Base-by-base conservation (phyloP, 2,797 vertebrate species). In the Pipistrellus nathusii region DNA sequence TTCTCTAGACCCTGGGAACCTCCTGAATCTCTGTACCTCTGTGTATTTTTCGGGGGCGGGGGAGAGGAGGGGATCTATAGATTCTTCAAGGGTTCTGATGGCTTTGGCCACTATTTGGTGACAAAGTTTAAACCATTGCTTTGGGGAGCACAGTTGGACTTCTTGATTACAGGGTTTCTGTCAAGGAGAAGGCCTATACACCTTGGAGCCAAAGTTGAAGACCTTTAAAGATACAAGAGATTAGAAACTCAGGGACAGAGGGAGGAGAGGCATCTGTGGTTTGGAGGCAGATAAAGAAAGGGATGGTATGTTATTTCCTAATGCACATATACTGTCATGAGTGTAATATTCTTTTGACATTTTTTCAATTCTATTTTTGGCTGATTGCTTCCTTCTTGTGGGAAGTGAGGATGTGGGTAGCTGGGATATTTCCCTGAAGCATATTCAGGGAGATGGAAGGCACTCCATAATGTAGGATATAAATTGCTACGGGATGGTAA, bases 341-440 rank as follows among this genome's bases (percentile, higher is more conserved):
- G 32, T 46, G 44, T 86, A 20, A 23, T 84, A 51, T 41, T 85
- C 20, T 83, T 68, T 81, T 51, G 30, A 72, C 1, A 21, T 64
- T 96, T 96, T 59, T 18, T 44, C 75, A 48, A 62, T 12, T 90
- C 35, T 75, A 41, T 68, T 32, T 64, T 72, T 46, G 13, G n/a
- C 8, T 73, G 17, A 84, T 35, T 44, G 57, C 89, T 72, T 55
- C 6, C 41, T 71, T 46, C 46, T 27, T 53, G 9, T 87, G 35
- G 78, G 66, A 88, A 25, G 32, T 72, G 11, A 90, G n/a, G 48
- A 4, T 46, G 14, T 3, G 44, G n/a, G 30, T 32, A 55, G 72
- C 44, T 57, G 23, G 64, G 23, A 38, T 4, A 8, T 32, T 55
- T 86, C 10, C 35, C 51, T 53, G 15, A 68, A 81, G 78, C 23